These are phyloP conservation scores for Morinoia aosen DNA, from an alignment of 2,888 invertebrate species.

Conservation along the genomic window DNA sequence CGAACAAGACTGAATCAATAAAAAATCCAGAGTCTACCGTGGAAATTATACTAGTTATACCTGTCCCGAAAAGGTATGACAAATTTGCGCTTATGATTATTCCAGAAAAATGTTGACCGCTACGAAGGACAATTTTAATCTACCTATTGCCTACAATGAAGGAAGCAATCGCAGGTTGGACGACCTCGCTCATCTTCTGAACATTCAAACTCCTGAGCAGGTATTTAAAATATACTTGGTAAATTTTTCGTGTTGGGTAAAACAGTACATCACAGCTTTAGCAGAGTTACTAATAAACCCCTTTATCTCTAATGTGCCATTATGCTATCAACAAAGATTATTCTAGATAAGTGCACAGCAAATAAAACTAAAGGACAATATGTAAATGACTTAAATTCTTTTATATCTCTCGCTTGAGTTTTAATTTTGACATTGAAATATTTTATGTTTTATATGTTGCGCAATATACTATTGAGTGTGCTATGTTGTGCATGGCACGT, in stretches of 20 bases:
- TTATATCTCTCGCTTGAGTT: neutral
- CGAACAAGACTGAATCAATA: neutral
- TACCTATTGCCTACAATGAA: neutral
- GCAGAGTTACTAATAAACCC: no score
- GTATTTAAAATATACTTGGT: neutral
- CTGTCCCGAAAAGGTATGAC: neutral
- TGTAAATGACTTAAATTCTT: neutral
- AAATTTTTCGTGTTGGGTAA: neutral
- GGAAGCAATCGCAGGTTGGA: slow-evolving; percentile 5
- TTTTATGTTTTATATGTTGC: neutral
- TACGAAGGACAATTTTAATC: neutral
- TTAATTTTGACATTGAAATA: neutral
- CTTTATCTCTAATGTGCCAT: no score
- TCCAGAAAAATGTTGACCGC: slow-evolving; percentile 9
- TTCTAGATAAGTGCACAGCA: no score
- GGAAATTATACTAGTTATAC: neutral
- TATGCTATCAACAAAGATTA: no score
- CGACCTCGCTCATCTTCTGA: neutral
- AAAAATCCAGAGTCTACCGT: neutral
- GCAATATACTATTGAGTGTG: no score
- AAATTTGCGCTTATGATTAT: neutral
- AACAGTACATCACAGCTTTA: neutral
- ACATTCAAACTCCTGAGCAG: neutral
- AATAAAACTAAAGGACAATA: no score
- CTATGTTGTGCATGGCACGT: no score